Evolutionary conservation across 92 coral and sea anemone species (phyloP), one percentile per base, ranked within the genome.

Genomic region (Palythoa grandiflora): DNA sequence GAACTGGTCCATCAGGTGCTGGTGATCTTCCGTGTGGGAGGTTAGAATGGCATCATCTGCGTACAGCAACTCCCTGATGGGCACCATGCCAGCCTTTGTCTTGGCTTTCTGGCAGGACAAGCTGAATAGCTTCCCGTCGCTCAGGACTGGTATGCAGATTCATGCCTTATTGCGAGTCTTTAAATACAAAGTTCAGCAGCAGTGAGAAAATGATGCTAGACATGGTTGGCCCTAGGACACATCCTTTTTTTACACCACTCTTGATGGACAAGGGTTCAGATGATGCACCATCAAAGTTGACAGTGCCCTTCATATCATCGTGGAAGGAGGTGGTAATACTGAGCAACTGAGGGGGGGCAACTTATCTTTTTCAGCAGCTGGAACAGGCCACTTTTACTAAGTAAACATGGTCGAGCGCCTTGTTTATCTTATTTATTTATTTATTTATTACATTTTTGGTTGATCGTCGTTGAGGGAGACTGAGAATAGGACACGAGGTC

Each of bases 261-360:
- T 36, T 37, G 86, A 87, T 57, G 53, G 28, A 4, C 2, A 87
- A 54, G 51, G 55, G 55, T 35, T 77, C 86, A 15, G 89, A 77
- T 10, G 73, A 11, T 16, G 17, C 13, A 40, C 53, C 75, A 68
- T 87, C 44, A 68, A 47, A 87, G 39, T 72, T 53, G 89, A 87
- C 77, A 37, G 87, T 77, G 9, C 89, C 84, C 73, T 74, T 35
- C 86, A 74, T 87, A 39, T 87, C 75, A 13, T 59, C 52, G 59
- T 87, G 89, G 73, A 77, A 87, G 72, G 89, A 87, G 11, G 28
- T 36, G 5, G 9, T 77, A 16, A 75, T 7, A 12, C 85, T 77
- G 38, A 75, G 89, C 35, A 87, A 66, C 73, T 77, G 37, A 57
- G 89, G 86, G 89, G 86, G 51, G 89, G 85, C 89, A 76, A 50